Percentiles rank a stretch among this genome's conserved stretches.
Conservation (phyloP, 2,888 invertebrate species). For the Penaeus monodon region DNA sequence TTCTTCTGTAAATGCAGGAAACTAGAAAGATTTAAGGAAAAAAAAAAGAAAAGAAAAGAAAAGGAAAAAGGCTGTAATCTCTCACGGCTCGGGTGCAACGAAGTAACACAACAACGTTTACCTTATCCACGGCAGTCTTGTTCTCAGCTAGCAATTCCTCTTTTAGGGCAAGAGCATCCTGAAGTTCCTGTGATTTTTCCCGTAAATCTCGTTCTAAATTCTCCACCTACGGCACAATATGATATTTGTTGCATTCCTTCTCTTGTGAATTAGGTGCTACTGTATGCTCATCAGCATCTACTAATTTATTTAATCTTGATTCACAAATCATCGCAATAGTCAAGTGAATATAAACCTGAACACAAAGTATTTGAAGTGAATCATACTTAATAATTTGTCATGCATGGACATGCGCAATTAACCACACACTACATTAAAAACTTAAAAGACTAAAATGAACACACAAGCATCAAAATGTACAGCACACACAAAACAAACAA, state of each 20-base stretch:
- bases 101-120: constrained; percentile 18
- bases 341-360: not conserved
- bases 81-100: not conserved
- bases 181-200: constrained; percentile 45
- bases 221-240: constrained; percentile 51
- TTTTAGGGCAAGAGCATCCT: constrained; percentile 35
- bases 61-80: not conserved
- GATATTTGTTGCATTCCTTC: constrained; percentile 24
- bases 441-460: not conserved
- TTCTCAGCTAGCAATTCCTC: constrained; percentile 40
- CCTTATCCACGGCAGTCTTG: constrained; percentile 57
- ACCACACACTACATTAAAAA: not conserved
- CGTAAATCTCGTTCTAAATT: constrained; percentile 61
- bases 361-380: not conserved
- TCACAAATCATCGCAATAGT: not conserved
- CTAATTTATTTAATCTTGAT: not conserved
- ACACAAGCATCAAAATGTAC: constrained; percentile 3
- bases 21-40: not conserved
- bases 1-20: too few species aligned
- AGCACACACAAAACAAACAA: too few species aligned
- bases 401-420: constrained; percentile 35
- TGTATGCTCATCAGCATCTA: too few species aligned
- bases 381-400: constrained; percentile 24
- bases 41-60: not conserved
- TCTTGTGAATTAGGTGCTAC: too few species aligned